Evolutionary conservation across 2,888 invertebrate species (phyloP).

Genomic region (Bugulina stolonifera): DNA sequence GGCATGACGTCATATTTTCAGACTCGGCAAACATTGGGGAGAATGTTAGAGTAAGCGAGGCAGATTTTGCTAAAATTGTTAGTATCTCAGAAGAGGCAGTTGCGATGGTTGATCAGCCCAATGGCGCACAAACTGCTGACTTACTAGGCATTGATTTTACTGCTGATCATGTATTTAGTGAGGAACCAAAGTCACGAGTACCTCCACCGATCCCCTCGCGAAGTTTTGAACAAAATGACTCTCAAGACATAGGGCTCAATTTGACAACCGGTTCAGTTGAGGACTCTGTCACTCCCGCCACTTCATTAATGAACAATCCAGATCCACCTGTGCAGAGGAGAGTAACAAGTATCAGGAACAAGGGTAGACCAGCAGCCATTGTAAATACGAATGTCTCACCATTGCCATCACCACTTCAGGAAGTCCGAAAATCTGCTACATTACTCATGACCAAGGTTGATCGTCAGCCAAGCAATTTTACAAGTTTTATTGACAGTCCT

Average conservation of each 20-base stretch:
- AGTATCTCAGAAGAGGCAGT: background rate
- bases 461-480: background rate
- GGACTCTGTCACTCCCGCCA: background rate
- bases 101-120: background rate
- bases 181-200: background rate
- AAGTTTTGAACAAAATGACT: background rate
- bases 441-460: slow-evolving; percentile 2
- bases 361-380: background rate
- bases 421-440: background rate
- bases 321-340: background rate
- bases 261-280: background rate
- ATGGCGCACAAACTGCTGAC: background rate
- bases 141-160: background rate
- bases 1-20: slow-evolving; percentile 38
- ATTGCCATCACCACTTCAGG: too few relatives aligned
- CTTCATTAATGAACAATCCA: background rate
- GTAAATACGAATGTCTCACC: background rate
- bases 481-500: slow-evolving; percentile 23
- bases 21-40: background rate
- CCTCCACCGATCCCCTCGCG: background rate
- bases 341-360: background rate
- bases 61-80: background rate
- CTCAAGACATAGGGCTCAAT: background rate
- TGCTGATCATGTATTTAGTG: background rate
- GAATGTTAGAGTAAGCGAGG: background rate